Conservation (phyloP, 2,797 vertebrate genomes). For the Clarias fuscus region DNA sequence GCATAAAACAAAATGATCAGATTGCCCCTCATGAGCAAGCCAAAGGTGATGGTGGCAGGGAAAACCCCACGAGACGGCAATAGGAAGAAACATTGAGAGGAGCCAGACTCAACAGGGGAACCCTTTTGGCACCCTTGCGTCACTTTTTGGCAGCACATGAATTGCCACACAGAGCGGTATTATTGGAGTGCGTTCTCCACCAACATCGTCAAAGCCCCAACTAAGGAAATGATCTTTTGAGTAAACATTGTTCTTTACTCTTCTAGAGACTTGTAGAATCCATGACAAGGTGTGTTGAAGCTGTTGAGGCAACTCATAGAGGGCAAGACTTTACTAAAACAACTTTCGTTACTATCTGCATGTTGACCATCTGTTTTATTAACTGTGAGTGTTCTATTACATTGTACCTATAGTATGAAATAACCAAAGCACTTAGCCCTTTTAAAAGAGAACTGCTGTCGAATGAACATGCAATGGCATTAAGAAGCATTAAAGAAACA, state of each 20-base stretch:
- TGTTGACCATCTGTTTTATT: background rate
- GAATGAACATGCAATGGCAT: background rate
- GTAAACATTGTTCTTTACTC: background rate
- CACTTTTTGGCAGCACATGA: no score
- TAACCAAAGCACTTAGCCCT: background rate
- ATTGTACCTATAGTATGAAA: background rate
- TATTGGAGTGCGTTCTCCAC: no score
- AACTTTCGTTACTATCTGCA: background rate
- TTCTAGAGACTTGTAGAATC: background rate
- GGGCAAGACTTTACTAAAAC: background rate
- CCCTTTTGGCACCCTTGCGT: no score
- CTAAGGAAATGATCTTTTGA: background rate
- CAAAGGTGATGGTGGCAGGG: no score
- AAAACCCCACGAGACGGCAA: no score
- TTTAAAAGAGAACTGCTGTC: slow-evolving; percentile 1
- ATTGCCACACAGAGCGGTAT: background rate
- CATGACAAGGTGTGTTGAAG: background rate
- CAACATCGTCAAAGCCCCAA: background rate
- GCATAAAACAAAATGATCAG: no score
- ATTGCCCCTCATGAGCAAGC: no score
- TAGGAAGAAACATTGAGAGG: no score
- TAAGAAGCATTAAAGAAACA: background rate
- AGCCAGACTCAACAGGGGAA: no score
- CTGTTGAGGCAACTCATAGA: background rate
- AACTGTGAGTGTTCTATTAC: background rate